A percentile compares a stretch with the other conserved stretches of the same genome.
Conservation (phyloP, 2,888 invertebrate species). For the Dynastes hyllus region DNA sequence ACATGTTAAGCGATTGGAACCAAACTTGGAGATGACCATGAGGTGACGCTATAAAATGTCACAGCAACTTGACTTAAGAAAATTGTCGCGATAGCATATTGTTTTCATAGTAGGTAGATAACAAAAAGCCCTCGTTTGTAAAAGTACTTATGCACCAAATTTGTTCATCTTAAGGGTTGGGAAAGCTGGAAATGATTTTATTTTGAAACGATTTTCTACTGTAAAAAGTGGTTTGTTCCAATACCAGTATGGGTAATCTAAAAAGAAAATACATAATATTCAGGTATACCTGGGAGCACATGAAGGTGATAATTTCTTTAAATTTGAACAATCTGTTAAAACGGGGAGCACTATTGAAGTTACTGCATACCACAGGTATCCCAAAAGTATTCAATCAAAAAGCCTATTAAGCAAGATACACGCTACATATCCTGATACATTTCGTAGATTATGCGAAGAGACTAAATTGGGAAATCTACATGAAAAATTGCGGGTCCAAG, state of each 20-base stretch:
- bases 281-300: slow-evolving; percentile 5
- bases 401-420: background rate
- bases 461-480: background rate
- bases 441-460: background rate
- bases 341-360: background rate
- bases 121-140: no score
- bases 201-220: no score
- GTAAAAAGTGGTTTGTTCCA: background rate
- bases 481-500: background rate
- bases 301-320: background rate
- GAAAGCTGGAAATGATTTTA: background rate
- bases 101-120: no score
- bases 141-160: no score
- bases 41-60: no score
- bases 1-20: no score
- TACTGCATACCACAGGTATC: background rate
- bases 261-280: slow-evolving; percentile 14
- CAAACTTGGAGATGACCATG: no score
- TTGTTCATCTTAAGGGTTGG: no score
- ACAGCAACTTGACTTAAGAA: no score
- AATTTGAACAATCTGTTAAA: slow-evolving; percentile 15
- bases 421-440: background rate
- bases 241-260: background rate
- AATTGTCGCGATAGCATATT: no score
- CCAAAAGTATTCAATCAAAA: background rate